phyloP scores from a whole-genome alignment of 2,113 vertebrate genomes.

The Kryptolebias marmoratus region DNA sequence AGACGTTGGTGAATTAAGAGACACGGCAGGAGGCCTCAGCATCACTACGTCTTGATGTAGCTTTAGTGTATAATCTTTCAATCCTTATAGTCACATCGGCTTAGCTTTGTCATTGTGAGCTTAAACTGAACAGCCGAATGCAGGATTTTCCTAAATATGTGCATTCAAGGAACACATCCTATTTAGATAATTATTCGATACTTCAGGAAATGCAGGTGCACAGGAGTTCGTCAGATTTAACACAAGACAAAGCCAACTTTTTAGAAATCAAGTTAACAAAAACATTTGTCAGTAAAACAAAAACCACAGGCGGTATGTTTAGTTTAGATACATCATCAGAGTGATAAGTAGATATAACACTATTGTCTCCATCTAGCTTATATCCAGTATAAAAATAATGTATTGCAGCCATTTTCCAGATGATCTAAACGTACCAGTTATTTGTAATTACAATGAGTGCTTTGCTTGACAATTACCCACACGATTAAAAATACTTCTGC shows the following conservation, averaged over 20 bases:
- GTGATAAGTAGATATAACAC: not conserved
- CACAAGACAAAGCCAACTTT: too few relatives aligned
- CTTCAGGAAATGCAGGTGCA: too few relatives aligned
- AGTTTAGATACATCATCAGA: conserved; percentile 14
- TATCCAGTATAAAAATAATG: not conserved
- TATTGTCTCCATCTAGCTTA: not conserved
- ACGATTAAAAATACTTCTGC: not conserved
- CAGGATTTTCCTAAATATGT: conserved; percentile 21
- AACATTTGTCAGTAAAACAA: too few relatives aligned
- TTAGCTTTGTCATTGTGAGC: conserved; percentile 1
- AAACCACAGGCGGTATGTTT: not conserved
- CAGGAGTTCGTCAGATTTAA: too few relatives aligned
- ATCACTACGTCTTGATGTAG: not conserved
- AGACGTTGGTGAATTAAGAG: not conserved
- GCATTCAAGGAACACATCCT: conserved; percentile 38
- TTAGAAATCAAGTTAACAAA: too few relatives aligned
- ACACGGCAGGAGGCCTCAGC: not conserved
- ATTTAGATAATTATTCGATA: conserved; percentile 12
- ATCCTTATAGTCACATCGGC: conserved; percentile 14
- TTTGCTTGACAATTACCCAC: not conserved
- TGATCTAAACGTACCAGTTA: not conserved
- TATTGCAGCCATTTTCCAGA: not conserved
- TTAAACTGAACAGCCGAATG: conserved; percentile 13
- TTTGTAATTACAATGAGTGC: not conserved
- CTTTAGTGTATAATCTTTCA: conserved; percentile 9